Conservation (phyloP, 2,113 vertebrate species). For the Petroica traversi region DNA sequence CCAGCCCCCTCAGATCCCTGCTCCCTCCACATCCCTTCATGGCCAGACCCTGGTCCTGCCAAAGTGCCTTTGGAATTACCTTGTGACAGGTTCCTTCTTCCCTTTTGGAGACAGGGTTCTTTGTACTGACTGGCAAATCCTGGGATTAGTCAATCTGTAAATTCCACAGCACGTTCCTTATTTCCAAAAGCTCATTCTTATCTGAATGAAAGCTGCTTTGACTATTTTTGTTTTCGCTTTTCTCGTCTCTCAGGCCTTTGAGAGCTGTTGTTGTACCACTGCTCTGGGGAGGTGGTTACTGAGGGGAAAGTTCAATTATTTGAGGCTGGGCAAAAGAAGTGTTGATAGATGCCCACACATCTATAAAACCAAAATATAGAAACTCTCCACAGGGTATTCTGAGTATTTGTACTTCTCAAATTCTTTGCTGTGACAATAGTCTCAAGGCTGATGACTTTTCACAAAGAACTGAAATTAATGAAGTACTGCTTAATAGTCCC, state of each 20-base stretch:
- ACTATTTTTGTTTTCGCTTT: background rate
- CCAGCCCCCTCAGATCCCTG: background rate
- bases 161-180: background rate
- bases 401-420: background rate
- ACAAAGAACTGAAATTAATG: constrained; percentile 18
- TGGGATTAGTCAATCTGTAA: background rate
- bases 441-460: background rate
- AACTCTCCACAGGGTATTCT: background rate
- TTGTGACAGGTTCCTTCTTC: background rate
- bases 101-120: background rate
- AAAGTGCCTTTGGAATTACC: background rate
- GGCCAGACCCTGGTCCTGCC: background rate
- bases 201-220: background rate
- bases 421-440: background rate
- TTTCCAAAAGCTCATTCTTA: background rate
- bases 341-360: background rate
- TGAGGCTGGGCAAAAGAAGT: background rate
- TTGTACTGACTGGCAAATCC: background rate
- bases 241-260: background rate
- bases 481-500: background rate
- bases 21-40: background rate
- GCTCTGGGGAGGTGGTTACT: background rate
- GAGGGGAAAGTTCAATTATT: background rate
- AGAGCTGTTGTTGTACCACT: background rate
- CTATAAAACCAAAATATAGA: background rate